Percentiles rank a stretch among this genome's conserved stretches.
phyloP scores from a whole-genome alignment of 2,113 vertebrate genomes.

The Anhinga rufa region DNA sequence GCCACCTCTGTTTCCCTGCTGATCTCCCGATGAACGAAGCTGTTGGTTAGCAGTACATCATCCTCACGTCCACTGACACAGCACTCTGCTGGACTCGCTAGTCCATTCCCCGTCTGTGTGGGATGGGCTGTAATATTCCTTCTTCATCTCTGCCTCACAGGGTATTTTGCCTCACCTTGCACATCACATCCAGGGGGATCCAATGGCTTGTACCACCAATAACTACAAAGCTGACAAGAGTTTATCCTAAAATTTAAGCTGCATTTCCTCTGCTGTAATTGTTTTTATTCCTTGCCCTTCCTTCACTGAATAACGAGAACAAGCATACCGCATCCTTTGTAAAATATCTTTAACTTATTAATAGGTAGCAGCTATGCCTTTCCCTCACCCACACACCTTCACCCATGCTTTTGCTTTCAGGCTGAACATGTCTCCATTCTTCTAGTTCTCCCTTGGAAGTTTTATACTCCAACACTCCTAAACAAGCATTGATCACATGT shows the following conservation, averaged over 20 bases:
- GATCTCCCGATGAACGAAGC: neutral
- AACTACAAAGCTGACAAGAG: neutral
- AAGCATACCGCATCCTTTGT: neutral
- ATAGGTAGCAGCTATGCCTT: neutral
- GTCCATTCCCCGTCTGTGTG: neutral
- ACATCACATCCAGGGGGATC: neutral
- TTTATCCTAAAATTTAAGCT: neutral
- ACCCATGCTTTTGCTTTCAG: neutral
- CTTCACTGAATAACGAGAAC: neutral
- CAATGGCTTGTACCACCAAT: neutral
- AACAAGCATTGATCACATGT: neutral
- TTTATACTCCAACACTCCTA: neutral
- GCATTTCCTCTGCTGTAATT: neutral
- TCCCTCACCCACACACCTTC: neutral
- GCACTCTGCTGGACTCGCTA: neutral
- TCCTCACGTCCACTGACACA: neutral
- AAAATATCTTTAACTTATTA: neutral
- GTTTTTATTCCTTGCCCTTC: neutral
- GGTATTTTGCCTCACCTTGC: neutral
- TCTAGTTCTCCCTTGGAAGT: neutral
- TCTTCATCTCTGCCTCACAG: neutral
- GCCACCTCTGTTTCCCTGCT: neutral
- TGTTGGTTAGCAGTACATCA: neutral
- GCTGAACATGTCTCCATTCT: fast-evolving
- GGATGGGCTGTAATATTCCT: neutral